These are phyloP conservation scores for Cyrtorhinus lividipennis DNA, from an alignment of 1,140 invertebrate species.

Conservation along the genomic window DNA sequence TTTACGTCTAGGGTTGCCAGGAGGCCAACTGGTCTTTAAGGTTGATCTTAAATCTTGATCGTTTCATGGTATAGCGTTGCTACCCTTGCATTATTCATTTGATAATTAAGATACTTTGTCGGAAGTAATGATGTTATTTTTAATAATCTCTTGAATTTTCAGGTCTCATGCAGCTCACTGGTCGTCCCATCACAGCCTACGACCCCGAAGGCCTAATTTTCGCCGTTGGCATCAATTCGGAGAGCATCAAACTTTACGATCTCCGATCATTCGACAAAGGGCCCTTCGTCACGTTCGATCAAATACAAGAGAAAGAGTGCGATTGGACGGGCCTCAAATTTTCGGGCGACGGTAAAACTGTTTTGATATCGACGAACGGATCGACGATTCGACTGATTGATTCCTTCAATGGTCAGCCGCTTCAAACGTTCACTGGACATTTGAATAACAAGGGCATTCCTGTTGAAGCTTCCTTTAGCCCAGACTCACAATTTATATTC, in stretches of 20 bases:
- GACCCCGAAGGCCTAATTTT: constrained; percentile 98
- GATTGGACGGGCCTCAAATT: constrained; percentile 97
- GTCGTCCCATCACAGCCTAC: constrained; percentile 90
- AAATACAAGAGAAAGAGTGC: constrained; percentile 91
- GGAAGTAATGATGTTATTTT: neutral
- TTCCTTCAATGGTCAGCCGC: constrained; percentile 87
- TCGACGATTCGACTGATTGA: constrained; percentile 90
- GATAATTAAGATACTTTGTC: too few species aligned
- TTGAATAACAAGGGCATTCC: constrained; percentile 86
- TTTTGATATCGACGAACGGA: constrained; percentile 93
- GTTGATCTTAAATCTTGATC: too few species aligned
- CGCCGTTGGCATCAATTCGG: constrained; percentile 95
- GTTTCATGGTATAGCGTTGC: too few species aligned
- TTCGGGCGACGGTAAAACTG: constrained; percentile 92
- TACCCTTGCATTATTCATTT: too few species aligned
- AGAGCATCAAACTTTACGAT: constrained; percentile 93
- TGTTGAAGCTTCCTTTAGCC: constrained; percentile 89
- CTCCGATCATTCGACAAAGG: constrained; percentile 93
- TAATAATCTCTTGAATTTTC: neutral
- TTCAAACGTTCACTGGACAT: constrained; percentile 88
- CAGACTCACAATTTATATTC: constrained; percentile 78
- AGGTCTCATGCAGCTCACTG: constrained; percentile 85
- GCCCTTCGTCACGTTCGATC: constrained; percentile 88
- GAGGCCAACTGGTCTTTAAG: too few species aligned
- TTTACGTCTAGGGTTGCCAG: too few species aligned